phyloP scores from a whole-genome alignment of 2,797 vertebrate genomes.

The Hippocampus kuda region DNA sequence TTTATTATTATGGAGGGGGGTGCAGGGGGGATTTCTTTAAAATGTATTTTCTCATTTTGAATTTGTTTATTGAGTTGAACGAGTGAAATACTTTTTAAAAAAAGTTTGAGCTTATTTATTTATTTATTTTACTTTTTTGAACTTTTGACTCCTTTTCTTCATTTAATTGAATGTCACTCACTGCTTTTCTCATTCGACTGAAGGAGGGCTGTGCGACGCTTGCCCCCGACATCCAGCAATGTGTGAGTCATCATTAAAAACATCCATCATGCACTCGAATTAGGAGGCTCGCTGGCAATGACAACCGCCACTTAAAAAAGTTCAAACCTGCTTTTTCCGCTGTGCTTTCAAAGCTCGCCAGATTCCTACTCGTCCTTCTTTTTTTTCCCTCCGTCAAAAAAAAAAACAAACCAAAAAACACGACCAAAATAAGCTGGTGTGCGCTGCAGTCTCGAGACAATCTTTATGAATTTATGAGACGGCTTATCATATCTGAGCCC shows the following conservation, averaged over 20 bases:
- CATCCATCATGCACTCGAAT: constrained; percentile 25
- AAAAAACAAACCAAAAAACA: constrained; percentile 16
- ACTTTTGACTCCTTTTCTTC: not conserved
- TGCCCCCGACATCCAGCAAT: not conserved
- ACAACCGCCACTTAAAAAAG: constrained; percentile 55
- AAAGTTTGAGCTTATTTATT: not conserved
- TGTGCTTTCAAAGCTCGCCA: constrained; percentile 26
- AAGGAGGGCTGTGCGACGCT: constrained; percentile 31
- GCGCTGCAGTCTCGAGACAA: constrained; percentile 15
- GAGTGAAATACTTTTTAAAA: not conserved
- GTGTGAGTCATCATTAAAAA: constrained; percentile 6
- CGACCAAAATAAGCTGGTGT: constrained; percentile 27
- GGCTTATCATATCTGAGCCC: constrained; percentile 39
- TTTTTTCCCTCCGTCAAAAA: not conserved
- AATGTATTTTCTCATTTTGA: not conserved
- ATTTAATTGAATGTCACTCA: no score
- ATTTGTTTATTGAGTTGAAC: not conserved
- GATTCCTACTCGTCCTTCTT: constrained; percentile 27
- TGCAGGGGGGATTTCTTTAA: no score
- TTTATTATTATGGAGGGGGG: not conserved
- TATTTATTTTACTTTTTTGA: not conserved
- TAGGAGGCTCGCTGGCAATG: constrained; percentile 38
- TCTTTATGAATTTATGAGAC: constrained; percentile 44
- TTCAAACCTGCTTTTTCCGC: constrained; percentile 36
- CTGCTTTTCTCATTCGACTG: constrained; percentile 53